Evolutionary conservation across 1,140 invertebrate species (phyloP), one percentile per base, ranked within the genome.

Genomic region (Philopotamus ludificatus): DNA sequence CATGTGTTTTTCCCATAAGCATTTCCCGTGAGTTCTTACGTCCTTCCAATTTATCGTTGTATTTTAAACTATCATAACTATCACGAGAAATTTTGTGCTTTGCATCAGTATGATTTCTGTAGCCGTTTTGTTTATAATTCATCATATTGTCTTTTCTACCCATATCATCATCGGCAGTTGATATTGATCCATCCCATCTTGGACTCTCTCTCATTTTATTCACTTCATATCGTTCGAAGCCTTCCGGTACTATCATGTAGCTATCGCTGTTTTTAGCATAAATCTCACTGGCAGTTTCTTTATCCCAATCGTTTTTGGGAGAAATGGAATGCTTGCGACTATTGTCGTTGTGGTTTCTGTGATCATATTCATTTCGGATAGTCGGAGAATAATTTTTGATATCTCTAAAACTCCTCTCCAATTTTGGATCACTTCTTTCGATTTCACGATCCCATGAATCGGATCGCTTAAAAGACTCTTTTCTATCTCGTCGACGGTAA

Each of bases 21-120:
- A 81, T 81, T 28, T 80, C 79, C 8, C 79, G 68, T 20, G 77
- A 77, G 71, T 79, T 79, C 70, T 79, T 77, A 65, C 81, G 70
- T 21, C 79, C 74, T 62, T 80, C 74, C 69, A 76, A 75, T 70
- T 82, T 69, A 65, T 82, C 73, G 62, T 74, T 7, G 71, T 73
- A 51, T 41, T 69, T 69, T 9, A 63, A 62, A 44, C 74, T 68
- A 49, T 79, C 77, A 73, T 75, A 79, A 59, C 76, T 76, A 26
- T 76, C 72, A 39, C 75, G 70, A 3, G 74, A 73, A 21, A 70
- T 71, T 23, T 70, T 70, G 39, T 66, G 64, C 39, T 65, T 65
- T 8, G 26, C 39, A 21, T 70, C 22, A 21, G 60, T 66, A 25
- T 70, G 60, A 47, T 51, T 61, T 9, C 59, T 39, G 26, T 65